Percentiles rank a stretch among this genome's conserved stretches.
Evolutionary conservation across 2,888 invertebrate genomes (phyloP).

Genomic region (Atherix ibis): DNA sequence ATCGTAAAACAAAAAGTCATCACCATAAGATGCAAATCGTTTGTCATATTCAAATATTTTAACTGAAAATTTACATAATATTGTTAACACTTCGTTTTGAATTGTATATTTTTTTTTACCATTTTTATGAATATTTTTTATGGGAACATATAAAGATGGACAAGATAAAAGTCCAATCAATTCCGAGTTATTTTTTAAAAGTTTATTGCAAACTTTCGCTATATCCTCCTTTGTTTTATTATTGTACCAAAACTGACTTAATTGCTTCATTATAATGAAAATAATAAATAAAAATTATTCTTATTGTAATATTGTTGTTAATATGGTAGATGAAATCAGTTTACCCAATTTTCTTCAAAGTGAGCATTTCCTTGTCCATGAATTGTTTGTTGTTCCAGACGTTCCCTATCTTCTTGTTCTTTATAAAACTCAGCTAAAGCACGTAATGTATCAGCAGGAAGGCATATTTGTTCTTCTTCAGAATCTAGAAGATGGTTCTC

Average conservation of each 20-base stretch:
- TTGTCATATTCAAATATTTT: conserved; percentile 70
- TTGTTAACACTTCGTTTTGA: not conserved
- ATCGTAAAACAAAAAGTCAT: conserved; percentile 74
- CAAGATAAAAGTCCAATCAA: conserved; percentile 74
- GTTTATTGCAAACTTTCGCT: conserved; percentile 46
- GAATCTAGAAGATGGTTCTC: too few relatives aligned
- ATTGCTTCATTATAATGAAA: conserved; percentile 49
- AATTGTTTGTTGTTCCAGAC: conserved; percentile 33
- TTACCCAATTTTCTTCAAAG: conserved; percentile 73
- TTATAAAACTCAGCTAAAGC: conserved; percentile 62
- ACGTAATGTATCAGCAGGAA: conserved; percentile 54
- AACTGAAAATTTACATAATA: conserved; percentile 37
- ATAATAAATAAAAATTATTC: conserved; percentile 1
- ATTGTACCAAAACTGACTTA: conserved; percentile 97
- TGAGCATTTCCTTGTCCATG: too few relatives aligned
- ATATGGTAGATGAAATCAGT: not conserved
- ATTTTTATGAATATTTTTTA: conserved; percentile 34
- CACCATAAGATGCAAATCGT: conserved; percentile 62
- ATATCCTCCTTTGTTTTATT: conserved; percentile 57
- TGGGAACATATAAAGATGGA: conserved; percentile 63
- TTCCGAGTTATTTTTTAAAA: conserved; percentile 34
- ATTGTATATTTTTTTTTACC: conserved; percentile 13
- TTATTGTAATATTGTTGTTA: not conserved
- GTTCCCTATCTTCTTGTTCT: conserved; percentile 49
- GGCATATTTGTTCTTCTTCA: conserved; percentile 42